Percentiles rank a stretch among this genome's conserved stretches.
Conservation (phyloP, 2,797 vertebrate species). For the Acanthurus lineatus region DNA sequence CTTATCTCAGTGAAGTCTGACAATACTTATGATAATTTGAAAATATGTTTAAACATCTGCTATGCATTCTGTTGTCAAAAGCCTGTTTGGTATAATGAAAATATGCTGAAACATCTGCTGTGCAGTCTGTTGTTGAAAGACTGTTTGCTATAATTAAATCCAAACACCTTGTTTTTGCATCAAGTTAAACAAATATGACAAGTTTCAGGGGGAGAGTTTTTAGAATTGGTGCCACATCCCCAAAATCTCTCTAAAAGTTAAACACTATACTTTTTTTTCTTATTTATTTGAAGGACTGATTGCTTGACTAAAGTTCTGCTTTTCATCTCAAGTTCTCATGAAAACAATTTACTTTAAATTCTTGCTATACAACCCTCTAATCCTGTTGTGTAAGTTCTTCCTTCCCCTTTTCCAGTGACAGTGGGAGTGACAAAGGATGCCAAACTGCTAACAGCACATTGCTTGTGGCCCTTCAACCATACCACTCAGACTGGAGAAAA, state of each 20-base stretch:
- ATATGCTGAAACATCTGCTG: constrained; percentile 3
- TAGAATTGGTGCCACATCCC: neutral
- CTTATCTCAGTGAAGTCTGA: constrained; percentile 16
- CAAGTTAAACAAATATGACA: neutral
- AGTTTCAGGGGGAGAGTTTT: neutral
- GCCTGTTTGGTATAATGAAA: neutral
- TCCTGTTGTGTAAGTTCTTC: neutral
- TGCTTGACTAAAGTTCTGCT: neutral
- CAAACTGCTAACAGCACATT: constrained; percentile 46
- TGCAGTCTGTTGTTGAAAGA: constrained; percentile 3
- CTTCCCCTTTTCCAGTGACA: constrained; percentile 10
- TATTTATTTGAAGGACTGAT: neutral
- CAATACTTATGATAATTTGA: neutral
- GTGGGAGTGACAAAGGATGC: constrained; percentile 34
- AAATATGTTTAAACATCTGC: constrained; percentile 15
- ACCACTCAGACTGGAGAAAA: constrained; percentile 52
- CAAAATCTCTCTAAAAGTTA: constrained; percentile 19
- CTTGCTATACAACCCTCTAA: neutral
- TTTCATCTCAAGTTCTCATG: neutral
- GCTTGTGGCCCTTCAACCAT: constrained; percentile 65
- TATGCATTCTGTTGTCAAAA: neutral
- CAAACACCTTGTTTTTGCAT: neutral
- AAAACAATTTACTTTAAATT: constrained; percentile 3
- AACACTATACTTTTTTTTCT: neutral
- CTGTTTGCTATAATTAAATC: neutral